Evolutionary conservation across 2,888 invertebrate species (phyloP).

Genomic region (Creontiades dilutus): DNA sequence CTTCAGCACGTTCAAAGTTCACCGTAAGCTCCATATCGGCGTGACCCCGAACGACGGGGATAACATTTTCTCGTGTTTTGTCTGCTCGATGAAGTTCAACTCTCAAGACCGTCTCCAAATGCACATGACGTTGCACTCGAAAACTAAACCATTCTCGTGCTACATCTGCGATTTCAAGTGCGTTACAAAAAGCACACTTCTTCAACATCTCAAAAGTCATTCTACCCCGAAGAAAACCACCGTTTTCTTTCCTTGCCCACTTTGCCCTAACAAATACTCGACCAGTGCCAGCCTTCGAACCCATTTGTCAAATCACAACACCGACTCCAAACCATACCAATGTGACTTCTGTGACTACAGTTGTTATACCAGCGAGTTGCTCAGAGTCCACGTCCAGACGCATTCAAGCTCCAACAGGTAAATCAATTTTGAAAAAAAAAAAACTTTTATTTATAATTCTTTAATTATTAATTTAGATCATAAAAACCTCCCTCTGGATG

Average conservation of each 20-base stretch:
- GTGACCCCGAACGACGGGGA: background rate
- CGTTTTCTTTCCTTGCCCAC: conserved; percentile 52
- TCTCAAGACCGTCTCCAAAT: background rate
- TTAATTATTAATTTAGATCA: no score
- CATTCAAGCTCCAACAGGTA: conserved; percentile 1
- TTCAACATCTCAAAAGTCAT: conserved; percentile 50
- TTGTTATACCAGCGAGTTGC: conserved; percentile 54
- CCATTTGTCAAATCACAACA: conserved; percentile 50
- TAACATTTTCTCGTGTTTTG: conserved; percentile 37
- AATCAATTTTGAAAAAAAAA: no score
- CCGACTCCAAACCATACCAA: conserved; percentile 26
- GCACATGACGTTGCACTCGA: conserved; percentile 39
- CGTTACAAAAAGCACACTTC: conserved; percentile 12
- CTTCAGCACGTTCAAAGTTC: background rate
- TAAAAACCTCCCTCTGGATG: no score
- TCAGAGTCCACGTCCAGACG: conserved; percentile 32
- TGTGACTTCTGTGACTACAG: conserved; percentile 58
- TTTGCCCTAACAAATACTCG: conserved; percentile 57
- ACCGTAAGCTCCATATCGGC: conserved; percentile 20
- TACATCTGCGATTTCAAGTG: conserved; percentile 57
- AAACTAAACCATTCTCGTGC: conserved; percentile 41
- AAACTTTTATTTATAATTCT: no score
- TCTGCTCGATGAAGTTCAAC: conserved; percentile 38
- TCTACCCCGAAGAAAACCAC: background rate
- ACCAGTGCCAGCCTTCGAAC: conserved; percentile 33